Evolutionary conservation across 2,113 vertebrate species (phyloP).

Genomic region (Candoia aspera): DNA sequence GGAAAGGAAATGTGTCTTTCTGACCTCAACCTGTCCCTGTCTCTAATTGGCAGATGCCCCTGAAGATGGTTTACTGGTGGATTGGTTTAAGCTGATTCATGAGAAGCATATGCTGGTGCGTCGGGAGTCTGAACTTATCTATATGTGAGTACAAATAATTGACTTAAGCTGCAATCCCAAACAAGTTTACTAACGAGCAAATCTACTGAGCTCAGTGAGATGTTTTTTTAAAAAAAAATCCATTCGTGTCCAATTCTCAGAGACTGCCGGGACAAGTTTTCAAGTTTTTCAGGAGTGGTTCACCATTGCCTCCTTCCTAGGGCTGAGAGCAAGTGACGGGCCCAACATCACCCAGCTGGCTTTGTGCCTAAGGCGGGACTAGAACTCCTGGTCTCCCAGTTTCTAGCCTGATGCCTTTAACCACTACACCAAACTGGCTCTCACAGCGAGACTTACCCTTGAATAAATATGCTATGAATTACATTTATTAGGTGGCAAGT

Average conservation of each 20-base stretch:
- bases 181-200: background rate
- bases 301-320: too few species aligned
- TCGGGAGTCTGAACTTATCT: constrained; percentile 85
- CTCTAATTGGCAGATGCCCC: constrained; percentile 76
- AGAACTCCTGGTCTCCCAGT: too few species aligned
- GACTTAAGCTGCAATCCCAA: background rate
- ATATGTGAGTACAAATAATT: constrained; percentile 82
- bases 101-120: constrained; percentile 86
- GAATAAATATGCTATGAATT: background rate
- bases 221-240: too few species aligned
- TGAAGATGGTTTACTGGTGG: constrained; percentile 84
- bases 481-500: background rate
- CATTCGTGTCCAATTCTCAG: too few species aligned
- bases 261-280: too few species aligned
- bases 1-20: background rate
- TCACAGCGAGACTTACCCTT: background rate
- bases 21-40: constrained; percentile 30
- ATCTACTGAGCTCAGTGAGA: background rate
- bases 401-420: too few species aligned
- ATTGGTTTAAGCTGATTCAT: constrained; percentile 90
- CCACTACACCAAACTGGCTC: too few species aligned
- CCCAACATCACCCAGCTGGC: too few species aligned
- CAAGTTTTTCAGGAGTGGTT: too few species aligned
- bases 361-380: too few species aligned
- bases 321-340: too few species aligned